Evolutionary conservation across 2,113 vertebrate species (phyloP).

Genomic region (Notothenia coriiceps): DNA sequence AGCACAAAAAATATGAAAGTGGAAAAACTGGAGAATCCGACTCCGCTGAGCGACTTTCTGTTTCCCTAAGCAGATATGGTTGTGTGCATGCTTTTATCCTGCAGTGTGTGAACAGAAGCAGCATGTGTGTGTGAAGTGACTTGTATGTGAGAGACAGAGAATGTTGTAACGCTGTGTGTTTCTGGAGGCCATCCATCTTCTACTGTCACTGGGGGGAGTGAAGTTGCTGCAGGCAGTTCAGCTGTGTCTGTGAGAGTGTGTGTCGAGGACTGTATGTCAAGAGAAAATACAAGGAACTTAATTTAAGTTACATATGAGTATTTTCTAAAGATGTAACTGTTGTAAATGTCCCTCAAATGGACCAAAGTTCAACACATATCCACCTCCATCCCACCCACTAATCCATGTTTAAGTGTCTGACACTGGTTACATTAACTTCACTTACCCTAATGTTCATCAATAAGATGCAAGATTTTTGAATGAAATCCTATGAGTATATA

Average conservation of each 20-base stretch:
- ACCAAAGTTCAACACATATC: background rate
- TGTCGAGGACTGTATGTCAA: background rate
- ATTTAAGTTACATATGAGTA: background rate
- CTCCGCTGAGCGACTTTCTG: slow-evolving; percentile 7
- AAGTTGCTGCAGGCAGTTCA: slow-evolving; percentile 19
- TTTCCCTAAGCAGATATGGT: slow-evolving; percentile 26
- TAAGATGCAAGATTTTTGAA: background rate
- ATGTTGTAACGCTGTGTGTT: slow-evolving; percentile 45
- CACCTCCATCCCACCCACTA: background rate
- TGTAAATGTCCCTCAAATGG: background rate
- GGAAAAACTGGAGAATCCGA: background rate
- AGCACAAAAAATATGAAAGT: fast-evolving
- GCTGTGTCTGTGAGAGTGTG: background rate
- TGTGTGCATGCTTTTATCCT: slow-evolving; percentile 30
- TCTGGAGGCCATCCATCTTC: slow-evolving; percentile 62
- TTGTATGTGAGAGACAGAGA: slow-evolving; percentile 14
- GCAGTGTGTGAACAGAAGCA: background rate
- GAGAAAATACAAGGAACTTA: slow-evolving; percentile 21
- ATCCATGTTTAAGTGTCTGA: background rate
- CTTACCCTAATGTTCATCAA: background rate
- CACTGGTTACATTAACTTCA: background rate
- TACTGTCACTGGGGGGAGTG: slow-evolving; percentile 39
- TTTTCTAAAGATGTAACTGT: background rate
- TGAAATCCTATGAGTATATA: background rate
- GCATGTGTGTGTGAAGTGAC: slow-evolving; percentile 3